These are phyloP conservation scores for Clarias pachynema DNA, from an alignment of 2,797 vertebrate genomes.

Conservation along the genomic window DNA sequence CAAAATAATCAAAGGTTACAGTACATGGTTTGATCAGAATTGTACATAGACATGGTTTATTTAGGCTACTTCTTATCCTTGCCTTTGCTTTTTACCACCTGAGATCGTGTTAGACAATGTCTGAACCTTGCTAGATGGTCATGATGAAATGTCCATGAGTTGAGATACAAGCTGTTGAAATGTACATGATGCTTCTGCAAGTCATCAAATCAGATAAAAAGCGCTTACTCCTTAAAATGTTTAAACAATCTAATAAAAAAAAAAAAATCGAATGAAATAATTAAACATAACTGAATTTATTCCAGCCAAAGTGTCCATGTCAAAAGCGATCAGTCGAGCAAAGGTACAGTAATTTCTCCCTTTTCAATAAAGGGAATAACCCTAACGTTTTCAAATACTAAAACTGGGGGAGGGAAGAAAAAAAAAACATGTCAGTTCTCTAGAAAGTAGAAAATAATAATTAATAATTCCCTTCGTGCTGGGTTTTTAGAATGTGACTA, in stretches of 20 bases:
- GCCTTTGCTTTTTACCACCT: not conserved
- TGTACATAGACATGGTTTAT: not conserved
- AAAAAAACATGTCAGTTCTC: not conserved
- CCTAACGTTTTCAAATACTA: not conserved
- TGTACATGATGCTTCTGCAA: not conserved
- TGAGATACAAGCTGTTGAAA: not conserved
- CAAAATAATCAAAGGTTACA: not conserved
- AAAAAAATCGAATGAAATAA: not conserved
- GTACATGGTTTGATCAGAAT: not conserved
- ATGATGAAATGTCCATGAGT: not conserved
- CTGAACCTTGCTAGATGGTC: not conserved
- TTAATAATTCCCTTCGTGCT: not conserved
- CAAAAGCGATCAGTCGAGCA: not conserved
- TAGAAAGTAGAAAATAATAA: conserved; percentile 2
- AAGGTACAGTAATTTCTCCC: not conserved
- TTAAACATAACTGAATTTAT: not conserved
- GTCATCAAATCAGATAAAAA: not conserved
- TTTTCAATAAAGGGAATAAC: not conserved
- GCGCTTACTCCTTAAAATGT: not conserved
- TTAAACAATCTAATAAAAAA: not conserved
- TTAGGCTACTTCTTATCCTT: not conserved
- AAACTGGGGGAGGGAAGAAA: not conserved
- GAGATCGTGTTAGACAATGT: not conserved
- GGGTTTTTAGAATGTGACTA: not conserved
- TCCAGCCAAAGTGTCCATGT: not conserved